Base-by-base conservation (phyloP, 64 coral and sea anemone genomes). In the Stichodactyla mertensii region DNA sequence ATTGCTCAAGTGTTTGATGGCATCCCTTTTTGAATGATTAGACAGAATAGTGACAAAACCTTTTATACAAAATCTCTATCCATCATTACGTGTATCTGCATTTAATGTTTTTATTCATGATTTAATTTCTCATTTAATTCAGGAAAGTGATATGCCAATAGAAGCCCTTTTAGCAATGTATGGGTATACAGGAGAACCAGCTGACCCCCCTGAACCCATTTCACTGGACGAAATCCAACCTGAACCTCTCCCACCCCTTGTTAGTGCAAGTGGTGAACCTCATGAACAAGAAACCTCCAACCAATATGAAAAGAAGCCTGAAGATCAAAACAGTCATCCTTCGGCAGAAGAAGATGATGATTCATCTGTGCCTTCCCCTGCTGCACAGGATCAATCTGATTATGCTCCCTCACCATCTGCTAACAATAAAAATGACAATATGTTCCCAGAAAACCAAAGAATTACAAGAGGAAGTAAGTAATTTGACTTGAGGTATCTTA, bases 401-500 rank as follows among this genome's bases (percentile, higher is more conserved):
- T 85, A 85, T 82, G 83, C 94, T 0, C 88, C 79, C 14, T 96
- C 94, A 8, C 94, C 88, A 54, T 88, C 87, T 0, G 84, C 94
- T 55, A 20, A 87, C 91, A 80, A 88, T 82, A 69, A 78, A 70
- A 54, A 96, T 80, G 88, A 92, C 66, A 93, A 92, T 55, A 71
- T 96, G 55, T 96, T 96, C 82, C 97, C 97, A 61, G 97, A 99
- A 77, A 99, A 99, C 62, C 97, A 99, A 83, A 92, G 97, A 53
- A 99, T 99, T 78, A 99, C 97, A 5, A 89, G 97, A 95, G 97
- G 97, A 92, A 87, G 97, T 99, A 80, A 95, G 97, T 74, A 19
- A 27, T 58, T 9, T 12, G 9, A 74, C 4, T 31, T 26, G 20
- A 74, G 12, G 69, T 45, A 45, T 2, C 36, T 1, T 45, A 45